Percentiles rank a stretch among this genome's conserved stretches.
phyloP scores from a whole-genome alignment of 1,140 invertebrate genomes.

The Thaumetopoea pityocampa region DNA sequence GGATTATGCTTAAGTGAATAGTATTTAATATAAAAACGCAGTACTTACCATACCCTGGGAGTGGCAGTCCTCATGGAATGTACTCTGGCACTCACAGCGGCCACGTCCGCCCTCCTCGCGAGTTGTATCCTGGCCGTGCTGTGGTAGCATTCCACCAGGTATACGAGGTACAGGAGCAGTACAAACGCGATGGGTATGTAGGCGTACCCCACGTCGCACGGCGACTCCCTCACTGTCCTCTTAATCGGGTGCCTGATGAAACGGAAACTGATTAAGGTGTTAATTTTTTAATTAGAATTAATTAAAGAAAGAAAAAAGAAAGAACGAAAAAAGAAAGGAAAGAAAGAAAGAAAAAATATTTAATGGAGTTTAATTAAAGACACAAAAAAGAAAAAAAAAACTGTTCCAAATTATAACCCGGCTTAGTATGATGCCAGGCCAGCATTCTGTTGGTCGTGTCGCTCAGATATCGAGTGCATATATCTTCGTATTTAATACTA shows the following conservation, averaged over 20 bases:
- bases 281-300: constrained; percentile 2
- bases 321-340: too few species aligned
- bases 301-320: too few species aligned
- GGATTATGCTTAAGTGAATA: too few species aligned
- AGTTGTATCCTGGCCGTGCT: constrained; percentile 82
- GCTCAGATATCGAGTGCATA: too few species aligned
- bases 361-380: too few species aligned
- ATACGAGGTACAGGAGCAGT: constrained; percentile 88
- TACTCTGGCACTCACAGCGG: constrained; percentile 82
- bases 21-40: not conserved
- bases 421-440: too few species aligned
- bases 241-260: constrained; percentile 77
- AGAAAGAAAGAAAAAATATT: too few species aligned
- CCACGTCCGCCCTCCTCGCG: constrained; percentile 80
- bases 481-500: too few species aligned
- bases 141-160: constrained; percentile 92
- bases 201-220: constrained; percentile 91
- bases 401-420: too few species aligned
- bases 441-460: too few species aligned
- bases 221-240: constrained; percentile 80
- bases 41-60: constrained; percentile 84
- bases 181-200: constrained; percentile 91
- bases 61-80: constrained; percentile 82
- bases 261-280: constrained; percentile 29
- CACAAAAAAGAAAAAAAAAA: too few species aligned